These are phyloP conservation scores for Cyaniris semiargus DNA, from an alignment of 2,888 invertebrate genomes.

Conservation along the genomic window DNA sequence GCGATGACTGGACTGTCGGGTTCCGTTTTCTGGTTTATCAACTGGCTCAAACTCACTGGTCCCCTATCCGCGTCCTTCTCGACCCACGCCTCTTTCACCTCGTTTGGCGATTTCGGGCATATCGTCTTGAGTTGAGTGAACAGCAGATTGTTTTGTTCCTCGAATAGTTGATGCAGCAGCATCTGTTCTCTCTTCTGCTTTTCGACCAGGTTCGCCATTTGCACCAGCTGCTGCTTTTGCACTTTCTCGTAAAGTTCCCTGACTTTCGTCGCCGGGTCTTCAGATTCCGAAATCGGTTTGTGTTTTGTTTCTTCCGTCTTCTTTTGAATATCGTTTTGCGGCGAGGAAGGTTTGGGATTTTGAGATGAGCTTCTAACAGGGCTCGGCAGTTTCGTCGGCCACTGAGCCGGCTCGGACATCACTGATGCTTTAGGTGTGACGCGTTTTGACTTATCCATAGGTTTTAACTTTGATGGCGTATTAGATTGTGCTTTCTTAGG, in stretches of 20 bases:
- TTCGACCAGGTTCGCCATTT: constrained; percentile 82
- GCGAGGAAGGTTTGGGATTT: constrained; percentile 45
- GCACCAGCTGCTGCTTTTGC: constrained; percentile 83
- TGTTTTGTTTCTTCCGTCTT: constrained; percentile 40
- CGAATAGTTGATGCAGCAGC: constrained; percentile 82
- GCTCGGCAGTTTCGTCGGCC: constrained; percentile 48
- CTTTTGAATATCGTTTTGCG: constrained; percentile 41
- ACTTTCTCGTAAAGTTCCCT: constrained; percentile 74
- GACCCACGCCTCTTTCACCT: constrained; percentile 65
- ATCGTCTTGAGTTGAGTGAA: constrained; percentile 73
- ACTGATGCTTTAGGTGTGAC: constrained; percentile 46
- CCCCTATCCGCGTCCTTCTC: constrained; percentile 56
- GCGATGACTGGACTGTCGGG: constrained; percentile 52
- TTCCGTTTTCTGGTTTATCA: constrained; percentile 60
- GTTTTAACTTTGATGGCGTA: constrained; percentile 48
- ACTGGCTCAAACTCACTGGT: constrained; percentile 70
- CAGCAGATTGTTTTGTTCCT: constrained; percentile 82
- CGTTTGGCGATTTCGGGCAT: constrained; percentile 62
- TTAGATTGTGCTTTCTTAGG: constrained; percentile 45
- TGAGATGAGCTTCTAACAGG: constrained; percentile 47
- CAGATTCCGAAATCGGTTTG: constrained; percentile 50
- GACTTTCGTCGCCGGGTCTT: constrained; percentile 64
- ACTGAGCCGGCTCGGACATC: constrained; percentile 56
- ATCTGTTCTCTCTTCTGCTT: constrained; percentile 84
- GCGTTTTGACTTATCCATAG: constrained; percentile 49